phyloP scores from a whole-genome alignment of 2,113 vertebrate genomes.

The cattle (Bos taurus) region DNA sequence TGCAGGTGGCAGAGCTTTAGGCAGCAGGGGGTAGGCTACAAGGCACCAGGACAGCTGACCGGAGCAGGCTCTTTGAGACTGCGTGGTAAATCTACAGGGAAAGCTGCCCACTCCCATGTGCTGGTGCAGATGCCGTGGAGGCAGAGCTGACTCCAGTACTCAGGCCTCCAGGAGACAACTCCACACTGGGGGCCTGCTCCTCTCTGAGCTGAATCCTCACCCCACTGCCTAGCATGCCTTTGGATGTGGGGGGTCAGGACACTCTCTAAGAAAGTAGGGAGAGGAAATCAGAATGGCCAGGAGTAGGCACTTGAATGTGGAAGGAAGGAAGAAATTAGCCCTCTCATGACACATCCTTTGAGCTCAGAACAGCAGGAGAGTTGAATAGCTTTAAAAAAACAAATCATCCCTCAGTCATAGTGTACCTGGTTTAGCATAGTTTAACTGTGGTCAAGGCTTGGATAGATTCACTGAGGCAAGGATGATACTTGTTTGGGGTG shows the following conservation, averaged over 20 bases:
- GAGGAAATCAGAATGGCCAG: no score
- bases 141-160: not conserved
- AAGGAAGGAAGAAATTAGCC: not conserved
- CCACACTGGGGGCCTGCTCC: not conserved
- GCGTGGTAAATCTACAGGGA: not conserved
- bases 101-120: not conserved
- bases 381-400: not conserved
- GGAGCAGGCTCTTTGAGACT: not conserved
- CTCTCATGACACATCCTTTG: not conserved
- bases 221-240: not conserved
- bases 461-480: not conserved
- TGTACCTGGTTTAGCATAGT: not conserved
- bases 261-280: not conserved
- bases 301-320: not conserved
- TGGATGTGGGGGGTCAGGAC: not conserved
- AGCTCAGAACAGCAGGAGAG: not conserved
- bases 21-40: no score
- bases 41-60: not conserved
- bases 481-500: not conserved
- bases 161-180: not conserved
- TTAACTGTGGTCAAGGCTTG: not conserved
- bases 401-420: not conserved
- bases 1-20: not conserved
- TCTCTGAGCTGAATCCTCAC: not conserved
- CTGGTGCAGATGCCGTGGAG: not conserved